Evolutionary conservation across 1,140 invertebrate genomes (phyloP).

Genomic region (Nylanderia fulva): DNA sequence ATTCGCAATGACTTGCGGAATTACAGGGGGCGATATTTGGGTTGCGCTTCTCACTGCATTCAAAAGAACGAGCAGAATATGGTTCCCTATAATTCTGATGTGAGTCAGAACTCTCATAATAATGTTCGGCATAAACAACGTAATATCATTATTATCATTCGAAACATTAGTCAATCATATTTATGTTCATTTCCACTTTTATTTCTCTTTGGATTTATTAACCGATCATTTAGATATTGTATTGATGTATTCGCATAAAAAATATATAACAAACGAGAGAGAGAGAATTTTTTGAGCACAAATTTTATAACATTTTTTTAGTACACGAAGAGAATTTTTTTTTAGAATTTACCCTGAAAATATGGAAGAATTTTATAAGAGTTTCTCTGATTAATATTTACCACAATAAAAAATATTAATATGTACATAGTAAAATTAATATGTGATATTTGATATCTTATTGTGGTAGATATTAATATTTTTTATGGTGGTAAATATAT

Average conservation of each 20-base stretch:
- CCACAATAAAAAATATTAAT: too few relatives aligned
- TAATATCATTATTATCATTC: neutral
- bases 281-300: neutral
- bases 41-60: constrained; percentile 28
- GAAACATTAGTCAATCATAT: neutral
- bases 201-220: neutral
- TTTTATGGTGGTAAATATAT: too few relatives aligned
- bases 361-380: too few relatives aligned
- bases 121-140: constrained; percentile 18
- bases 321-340: too few relatives aligned
- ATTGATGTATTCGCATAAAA: neutral
- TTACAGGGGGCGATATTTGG: constrained; percentile 45
- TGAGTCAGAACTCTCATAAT: neutral
- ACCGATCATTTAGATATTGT: neutral
- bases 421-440: too few relatives aligned
- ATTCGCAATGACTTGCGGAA: constrained; percentile 33
- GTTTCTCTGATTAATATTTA: too few relatives aligned
- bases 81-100: constrained; percentile 24
- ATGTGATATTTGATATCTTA: too few relatives aligned
- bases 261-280: neutral
- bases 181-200: neutral
- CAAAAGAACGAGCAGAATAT: constrained; percentile 24
- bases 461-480: too few relatives aligned
- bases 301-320: neutral
- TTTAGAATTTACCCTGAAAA: too few relatives aligned